Base-by-base conservation (phyloP, 2,888 invertebrate genomes). In the Tanypteryx hageni region DNA sequence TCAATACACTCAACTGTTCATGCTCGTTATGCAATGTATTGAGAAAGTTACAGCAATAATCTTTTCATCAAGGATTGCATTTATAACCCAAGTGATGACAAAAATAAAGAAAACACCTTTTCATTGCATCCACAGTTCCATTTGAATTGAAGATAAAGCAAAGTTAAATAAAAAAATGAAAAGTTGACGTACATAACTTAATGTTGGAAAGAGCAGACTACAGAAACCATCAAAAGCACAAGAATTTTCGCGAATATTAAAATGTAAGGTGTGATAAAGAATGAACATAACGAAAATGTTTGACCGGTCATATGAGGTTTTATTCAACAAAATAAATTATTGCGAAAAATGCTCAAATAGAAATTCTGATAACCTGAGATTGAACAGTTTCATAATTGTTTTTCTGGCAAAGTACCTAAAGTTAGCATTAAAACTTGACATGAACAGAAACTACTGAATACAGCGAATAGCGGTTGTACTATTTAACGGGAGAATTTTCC, bases 81-180 rank as follows among this genome's bases (percentile, higher is more conserved):
- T 27, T 44, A 76, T 11, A 92, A 57, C 81, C 18, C 22, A 56
- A 22, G 22, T 22, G 27, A n/a, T 14, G 5, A 27, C 18, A 56
- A 76, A 92, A 64, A 57, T 13, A 64, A 92, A 68, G n/a, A 68
- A 92, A 59, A 14, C 27, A 81, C 58, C n/a, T 14, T 82, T 81
- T 22, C 59, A 31, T n/a, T 18, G 16, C 16, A 18, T 81, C n/a
- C 11, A 57, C 3, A 27, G 5, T 18, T 16, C 76, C 76, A 76
- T 76, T 27, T 10, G 11, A 61, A 92, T 0, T 92, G 64, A 83
- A 27, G 27, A 76, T 68, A 3, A 27, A 76, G 10, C 27, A 56
- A 76, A 57, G 56, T n/a, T 13, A 5, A n/a, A 10, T 27, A 10
- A 27, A 27, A 27, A 76, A 76, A 11, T 22, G 2, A 22, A 22